Evolutionary conservation across 2,888 invertebrate genomes (phyloP), one percentile per base, ranked within the genome.

Genomic region (Melinaea marsaeus): DNA sequence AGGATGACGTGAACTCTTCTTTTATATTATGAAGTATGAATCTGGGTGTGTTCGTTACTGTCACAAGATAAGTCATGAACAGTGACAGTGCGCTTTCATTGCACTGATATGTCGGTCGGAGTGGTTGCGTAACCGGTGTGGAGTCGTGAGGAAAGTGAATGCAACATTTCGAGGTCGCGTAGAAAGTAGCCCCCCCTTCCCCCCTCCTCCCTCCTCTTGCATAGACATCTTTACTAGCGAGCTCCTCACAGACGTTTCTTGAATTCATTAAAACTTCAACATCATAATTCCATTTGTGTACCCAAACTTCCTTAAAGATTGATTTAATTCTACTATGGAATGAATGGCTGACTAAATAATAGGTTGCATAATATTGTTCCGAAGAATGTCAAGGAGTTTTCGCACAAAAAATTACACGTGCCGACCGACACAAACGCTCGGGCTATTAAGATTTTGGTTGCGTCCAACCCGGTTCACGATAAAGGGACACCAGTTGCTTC

Each of bases 91-190:
- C 65, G 77, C 77, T 72, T 77, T 78, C 79, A 75, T 78, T 70
- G 74, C 76, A 78, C 73, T 74, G 72, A 83, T 86, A 87, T 88
- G 84, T 88, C 85, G 85, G 88, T 81, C 86, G 83, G 77, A 73
- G 77, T 79, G 79, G 78, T 90, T 90, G 86, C 87, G 90, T 86
- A 90, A 90, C 88, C 87, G 84, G 86, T 85, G 88, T 84, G 76
- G 81, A 80, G 83, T 74, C 83, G 82, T 81, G 86, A 89, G 83
- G 90, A 90, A 90, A 90, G 90, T 90, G 90, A 90, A 90, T 83
- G 88, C 87, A 86, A 87, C 84, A 86, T 82, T 90, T 89, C 84
- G 90, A 90, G 90, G 90, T 90, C 90, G 80, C 84, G 80, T 89
- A 90, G 90, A 90, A 90, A 90, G 90, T 90, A 86, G 83, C 82